Evolutionary conservation across 1,140 invertebrate genomes (phyloP), one percentile per base, ranked within the genome.

Genomic region (Chelonus insularis): DNA sequence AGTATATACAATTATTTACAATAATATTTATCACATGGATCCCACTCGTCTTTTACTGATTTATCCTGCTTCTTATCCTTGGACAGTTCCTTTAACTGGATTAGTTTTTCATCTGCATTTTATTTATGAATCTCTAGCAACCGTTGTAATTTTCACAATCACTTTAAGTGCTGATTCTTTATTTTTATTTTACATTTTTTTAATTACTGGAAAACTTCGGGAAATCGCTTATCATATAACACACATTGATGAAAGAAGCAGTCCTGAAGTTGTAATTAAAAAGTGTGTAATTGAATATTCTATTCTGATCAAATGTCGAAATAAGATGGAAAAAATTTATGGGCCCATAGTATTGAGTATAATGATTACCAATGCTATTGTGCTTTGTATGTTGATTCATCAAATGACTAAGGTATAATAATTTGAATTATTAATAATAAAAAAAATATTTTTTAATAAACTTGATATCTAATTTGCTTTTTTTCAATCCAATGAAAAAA

Each of bases 341-440:
- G 69, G 70, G 5, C 68, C 68, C 0, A 39, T 72, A 0, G 43
- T 70, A 2, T 5, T 73, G 6, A 68, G 67, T 57, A 54, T 67
- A 1, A 63, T 64, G 2, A 0, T 64, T 11, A 60, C 69, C 0
- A 70, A 63, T 20, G 69, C 70, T 8, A 8, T 68, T 2, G 36
- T 69, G 1, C 51, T 73, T 4, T 75, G 73, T 34, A 50, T 58
- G 0, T n/a, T 73, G 21, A 63, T 70, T 34, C 73, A 67, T 55
- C 73, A 75, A 57, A 18, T 63, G 0, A 34, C 68, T 5, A 62
- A 70, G 58, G 73, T 75, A 64, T 62, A 21, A n/a, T 11, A 3
- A n/a, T n/a, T n/a, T n/a, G n/a, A n/a, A n/a, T n/a, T n/a, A n/a
- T n/a, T n/a, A n/a, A n/a, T n/a, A n/a, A n/a, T n/a, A n/a, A n/a